These are phyloP conservation scores for Eristalis tenax DNA, from an alignment of 2,888 invertebrate genomes.

Conservation along the genomic window DNA sequence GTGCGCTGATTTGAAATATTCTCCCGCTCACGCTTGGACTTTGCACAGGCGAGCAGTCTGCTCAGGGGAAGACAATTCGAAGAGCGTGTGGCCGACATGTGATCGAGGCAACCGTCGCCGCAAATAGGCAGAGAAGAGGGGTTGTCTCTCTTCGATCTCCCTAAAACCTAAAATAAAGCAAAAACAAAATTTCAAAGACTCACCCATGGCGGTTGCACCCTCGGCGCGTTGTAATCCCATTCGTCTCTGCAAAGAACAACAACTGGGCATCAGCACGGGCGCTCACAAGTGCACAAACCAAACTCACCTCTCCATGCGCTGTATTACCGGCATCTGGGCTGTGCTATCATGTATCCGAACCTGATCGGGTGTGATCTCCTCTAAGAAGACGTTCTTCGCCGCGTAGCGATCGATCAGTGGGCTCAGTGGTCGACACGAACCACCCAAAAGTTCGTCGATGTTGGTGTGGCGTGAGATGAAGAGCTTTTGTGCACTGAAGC, in stretches of 20 bases:
- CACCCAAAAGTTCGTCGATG: constrained; percentile 94
- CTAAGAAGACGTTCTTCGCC: constrained; percentile 83
- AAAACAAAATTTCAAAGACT: constrained; percentile 5
- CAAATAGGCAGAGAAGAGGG: too few species aligned
- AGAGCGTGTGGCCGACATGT: neutral
- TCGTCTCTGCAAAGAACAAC: constrained; percentile 74
- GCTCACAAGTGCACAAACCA: constrained; percentile 67
- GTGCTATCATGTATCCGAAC: constrained; percentile 91
- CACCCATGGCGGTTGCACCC: constrained; percentile 57
- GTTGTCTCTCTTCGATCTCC: too few species aligned
- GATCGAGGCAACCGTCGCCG: too few species aligned
- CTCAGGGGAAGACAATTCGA: too few species aligned
- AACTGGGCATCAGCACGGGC: constrained; percentile 10
- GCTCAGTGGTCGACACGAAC: constrained; percentile 84
- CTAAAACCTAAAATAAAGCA: neutral
- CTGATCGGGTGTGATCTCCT: constrained; percentile 89
- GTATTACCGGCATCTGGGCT: constrained; percentile 86
- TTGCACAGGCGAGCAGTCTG: neutral
- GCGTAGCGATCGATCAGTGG: constrained; percentile 84
- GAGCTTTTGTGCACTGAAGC: constrained; percentile 77
- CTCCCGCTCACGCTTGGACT: neutral
- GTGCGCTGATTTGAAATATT: neutral
- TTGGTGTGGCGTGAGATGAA: constrained; percentile 93
- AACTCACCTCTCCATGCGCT: constrained; percentile 84
- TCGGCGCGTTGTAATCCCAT: constrained; percentile 68